These are phyloP conservation scores for Harpagoxenus sublaevis DNA, from an alignment of 2,888 invertebrate genomes.

Conservation along the genomic window DNA sequence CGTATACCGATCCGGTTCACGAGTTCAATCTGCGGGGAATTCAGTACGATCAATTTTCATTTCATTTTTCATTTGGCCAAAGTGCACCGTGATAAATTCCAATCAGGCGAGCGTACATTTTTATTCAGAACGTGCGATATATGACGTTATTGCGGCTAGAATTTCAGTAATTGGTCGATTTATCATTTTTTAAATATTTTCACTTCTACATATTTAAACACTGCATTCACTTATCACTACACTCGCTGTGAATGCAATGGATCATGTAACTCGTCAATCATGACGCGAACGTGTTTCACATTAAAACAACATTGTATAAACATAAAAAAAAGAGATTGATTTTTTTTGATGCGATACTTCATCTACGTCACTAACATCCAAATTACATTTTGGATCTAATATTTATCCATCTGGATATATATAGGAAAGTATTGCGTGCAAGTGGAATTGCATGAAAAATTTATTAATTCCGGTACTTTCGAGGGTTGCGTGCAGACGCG, in stretches of 20 bases:
- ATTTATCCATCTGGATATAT: conserved; percentile 14
- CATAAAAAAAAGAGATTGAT: not conserved
- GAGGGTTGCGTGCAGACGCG: conserved; percentile 9
- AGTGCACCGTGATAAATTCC: conserved; percentile 55
- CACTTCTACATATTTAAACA: conserved; percentile 23
- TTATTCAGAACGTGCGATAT: conserved; percentile 41
- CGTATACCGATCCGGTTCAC: conserved; percentile 31
- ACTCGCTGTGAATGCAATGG: not conserved
- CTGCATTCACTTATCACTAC: too few relatives aligned
- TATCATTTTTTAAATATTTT: conserved; percentile 36
- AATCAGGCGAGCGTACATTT: conserved; percentile 40
- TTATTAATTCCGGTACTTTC: conserved; percentile 32
- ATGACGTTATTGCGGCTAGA: conserved; percentile 45
- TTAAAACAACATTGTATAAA: not conserved
- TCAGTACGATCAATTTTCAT: conserved; percentile 54
- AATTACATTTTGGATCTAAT: conserved; percentile 5
- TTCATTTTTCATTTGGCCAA: conserved; percentile 53
- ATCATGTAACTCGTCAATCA: conserved; percentile 18
- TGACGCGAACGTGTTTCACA: not conserved
- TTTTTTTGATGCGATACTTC: not conserved
- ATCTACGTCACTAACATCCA: not conserved
- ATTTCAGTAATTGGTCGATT: conserved; percentile 45
- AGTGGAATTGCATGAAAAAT: conserved; percentile 34
- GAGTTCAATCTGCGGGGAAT: conserved; percentile 44
- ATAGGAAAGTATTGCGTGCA: conserved; percentile 29